Base-by-base conservation (phyloP, 2,888 invertebrate genomes). In the Platycheirus rosarum region DNA sequence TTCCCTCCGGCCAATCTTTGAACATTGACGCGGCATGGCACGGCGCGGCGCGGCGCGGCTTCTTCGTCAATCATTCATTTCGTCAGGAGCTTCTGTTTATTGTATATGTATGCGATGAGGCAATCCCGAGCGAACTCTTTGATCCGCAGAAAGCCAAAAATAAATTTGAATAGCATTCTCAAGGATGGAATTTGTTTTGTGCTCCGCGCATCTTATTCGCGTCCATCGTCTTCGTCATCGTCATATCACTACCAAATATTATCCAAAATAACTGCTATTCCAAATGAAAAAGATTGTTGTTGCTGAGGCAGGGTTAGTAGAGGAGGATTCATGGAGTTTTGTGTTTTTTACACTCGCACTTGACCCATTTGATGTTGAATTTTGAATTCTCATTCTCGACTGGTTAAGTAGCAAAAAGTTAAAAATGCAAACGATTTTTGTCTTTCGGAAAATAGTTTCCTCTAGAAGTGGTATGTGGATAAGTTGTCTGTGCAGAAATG, bases 131-230 rank as follows among this genome's bases (percentile, higher is more conserved):
- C 66, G n/a, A 69, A 40, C 65, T 46, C 76, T 77, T 82, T 82
- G 82, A 82, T 82, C 82, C 71, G 37, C 5, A 13, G 9, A 26
- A 62, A 44, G 44, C 75, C 65, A 66, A 75, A 82, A 82, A 82
- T 82, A 82, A 82, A 82, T 82, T 82, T 82, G 82, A 82, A 82
- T 82, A 82, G 71, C 82, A 82, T 82, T 82, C 82, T 65, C 71
- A 57, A 48, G 76, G 65, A 80, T 77, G 82, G 82, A 82, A 82
- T 82, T 82, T 71, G 55, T 60, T 73, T 73, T 73, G 73, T 37
- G 29, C 49, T 32, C 44, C 23, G n/a, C n/a, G 1, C 66, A 23
- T 13, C 44, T 18, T 42, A 49, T 1, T 14, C 13, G 8, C 49
- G 29, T 49, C 20, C n/a, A n/a, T n/a, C n/a, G n/a, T n/a, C n/a